Base-by-base conservation (phyloP, 92 coral and sea anemone genomes). In the Anthopleura xanthogrammica region DNA sequence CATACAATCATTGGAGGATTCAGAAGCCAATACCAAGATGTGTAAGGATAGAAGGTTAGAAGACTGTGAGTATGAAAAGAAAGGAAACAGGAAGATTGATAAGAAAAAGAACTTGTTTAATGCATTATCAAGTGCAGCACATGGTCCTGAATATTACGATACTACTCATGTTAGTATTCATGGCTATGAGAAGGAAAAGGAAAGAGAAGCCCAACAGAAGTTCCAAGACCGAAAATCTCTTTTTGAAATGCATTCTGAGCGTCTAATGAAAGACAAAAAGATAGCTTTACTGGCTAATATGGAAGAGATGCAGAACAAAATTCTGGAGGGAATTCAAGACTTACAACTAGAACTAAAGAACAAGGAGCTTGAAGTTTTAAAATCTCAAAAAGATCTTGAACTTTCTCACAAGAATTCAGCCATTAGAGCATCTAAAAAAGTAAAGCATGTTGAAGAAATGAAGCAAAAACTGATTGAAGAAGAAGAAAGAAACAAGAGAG, bases 401-500 rank as follows among this genome's bases (percentile, higher is more conserved):
- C 82, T 90, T 76, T 78, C 85, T 20, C 95, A 94, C 70, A 82
- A 87, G 62, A 94, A 88, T 54, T 84, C 76, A 57, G 92, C 90
- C 2, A 93, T 88, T 17, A 86, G 90, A 77, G 93, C 90, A 2
- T 92, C 86, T 13, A 86, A 88, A 77, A 91, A 89, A 74, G 84
- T 91, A 9, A 85, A 83, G 74, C 92, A 89, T 75, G 92, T 94
- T 78, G 89, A 88, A 58, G 93, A 86, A 40, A 82, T 86, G 57
- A 86, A 90, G 43, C 85, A 84, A 57, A 80, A 85, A 54, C 77
- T 87, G 2, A 85, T 88, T 65, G 91, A 86, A 84, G 94, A 92
- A 72, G 98, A 94, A 62, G 87, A 87, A 52, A 91, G 72, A 78
- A 87, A 89, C 48, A 89, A 85, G 85, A 75, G 81, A 48, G 95